Base-by-base conservation (phyloP, 2,113 vertebrate genomes). In the Garra rufa region DNA sequence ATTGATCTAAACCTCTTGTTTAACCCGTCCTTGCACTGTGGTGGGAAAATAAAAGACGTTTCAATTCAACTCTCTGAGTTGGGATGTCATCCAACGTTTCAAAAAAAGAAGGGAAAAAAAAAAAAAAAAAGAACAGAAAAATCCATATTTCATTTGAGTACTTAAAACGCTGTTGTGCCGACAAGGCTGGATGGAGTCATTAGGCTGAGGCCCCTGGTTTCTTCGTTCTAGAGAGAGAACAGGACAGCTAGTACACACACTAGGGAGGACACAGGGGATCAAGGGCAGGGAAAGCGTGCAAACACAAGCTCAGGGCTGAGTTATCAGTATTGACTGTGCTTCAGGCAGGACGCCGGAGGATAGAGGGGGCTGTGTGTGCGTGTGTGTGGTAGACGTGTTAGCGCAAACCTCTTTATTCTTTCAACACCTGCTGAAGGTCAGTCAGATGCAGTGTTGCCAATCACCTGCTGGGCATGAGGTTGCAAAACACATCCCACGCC, bases 101-200 rank as follows among this genome's bases (percentile, higher is more conserved):
- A 34, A 34, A 41, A n/a, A n/a, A n/a, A n/a, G n/a, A n/a, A n/a
- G n/a, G n/a, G n/a, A n/a, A n/a, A n/a, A n/a, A n/a, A 10, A 26
- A 76, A n/a, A 24, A n/a, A n/a, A 10, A 26, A 76, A n/a, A 24
- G 14, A 14, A 48, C 55, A 57, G 19, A 85, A 91, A 93, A 94
- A 94, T 94, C 93, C 89, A 94, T 94, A 94, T 93, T 94, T 94
- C 91, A 94, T 94, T 92, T 92, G 79, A 86, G 89, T 82, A 87
- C 90, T 92, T 90, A 89, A 90, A 91, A 89, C 90, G 89, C 92
- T 93, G 92, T 91, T 92, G 92, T 90, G 83, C 89, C 93, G 43
- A 91, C 91, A 91, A 91, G 90, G 88, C 91, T 90, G 91, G 91
- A 92, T 92, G 92, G 76, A 83, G 93, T 93, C 92, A 93, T 95